Base-by-base conservation (phyloP, 2,888 invertebrate species). In the Philereme transversata region DNA sequence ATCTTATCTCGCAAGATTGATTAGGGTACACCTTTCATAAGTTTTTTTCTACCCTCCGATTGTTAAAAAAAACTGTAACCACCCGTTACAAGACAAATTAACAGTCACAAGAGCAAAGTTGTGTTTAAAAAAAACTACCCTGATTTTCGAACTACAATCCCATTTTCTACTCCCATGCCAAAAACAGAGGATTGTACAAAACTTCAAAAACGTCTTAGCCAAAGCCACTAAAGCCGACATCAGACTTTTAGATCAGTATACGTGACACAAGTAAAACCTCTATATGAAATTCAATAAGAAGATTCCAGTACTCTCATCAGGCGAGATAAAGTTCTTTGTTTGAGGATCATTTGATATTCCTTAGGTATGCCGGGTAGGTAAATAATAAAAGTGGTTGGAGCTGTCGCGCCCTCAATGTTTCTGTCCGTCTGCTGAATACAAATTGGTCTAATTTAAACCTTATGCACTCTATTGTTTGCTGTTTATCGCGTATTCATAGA, bases 401-500 rank as follows among this genome's bases (percentile, higher is more conserved):
- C 22, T 74, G 77, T 75, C 78, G 74, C 71, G 69, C 72, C 64
- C 78, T 71, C 70, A 62, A 78, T 80, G 75, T 78, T 81, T 77
- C 74, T 75, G 74, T 68, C 64, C 72, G 77, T 68, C 64, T 36
- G 61, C 70, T 73, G 84, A 85, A 84, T 84, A 83, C 79, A 81
- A 83, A 86, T 83, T 78, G 77, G 67, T 65, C 73, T 77, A 76
- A 82, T 84, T 83, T 84, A 75, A 81, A 80, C 81, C 69, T 59
- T 63, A 56, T 59, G 55, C 59, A 63, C 48, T 55, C 51, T 59
- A 60, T 63, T 60, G 63, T 59, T 56, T 52, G 52, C 52, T 53
- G 63, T 63, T 63, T 59, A 63, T 59, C 59, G 62, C 55, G 48
- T 56, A 56, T 63, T 59, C 56, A 63, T 63, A 56, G 59, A 53